Evolutionary conservation across 1,140 invertebrate species (phyloP).

Genomic region (Aplysia californica): DNA sequence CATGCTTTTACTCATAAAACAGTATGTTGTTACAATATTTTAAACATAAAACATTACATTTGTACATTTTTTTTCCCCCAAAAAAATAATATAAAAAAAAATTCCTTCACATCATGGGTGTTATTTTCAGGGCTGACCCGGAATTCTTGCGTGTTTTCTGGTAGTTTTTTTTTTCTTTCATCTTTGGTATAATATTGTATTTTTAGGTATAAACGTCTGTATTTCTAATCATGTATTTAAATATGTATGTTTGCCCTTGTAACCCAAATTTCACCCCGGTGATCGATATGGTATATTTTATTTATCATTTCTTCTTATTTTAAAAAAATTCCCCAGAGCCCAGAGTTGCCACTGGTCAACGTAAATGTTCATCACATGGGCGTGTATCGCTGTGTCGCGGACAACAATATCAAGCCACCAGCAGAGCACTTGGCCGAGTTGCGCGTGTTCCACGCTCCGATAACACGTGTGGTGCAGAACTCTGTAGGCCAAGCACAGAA

Average conservation of each 20-base stretch:
- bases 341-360: constrained; percentile 36
- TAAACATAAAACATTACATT: no score
- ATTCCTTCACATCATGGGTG: neutral
- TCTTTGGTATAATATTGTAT: no score
- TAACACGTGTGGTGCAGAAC: constrained; percentile 51
- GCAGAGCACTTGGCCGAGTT: constrained; percentile 56
- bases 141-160: no score
- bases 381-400: constrained; percentile 63
- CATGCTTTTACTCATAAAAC: neutral
- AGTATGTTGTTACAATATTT: no score
- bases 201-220: no score
- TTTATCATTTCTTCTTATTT: neutral
- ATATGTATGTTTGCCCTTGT: neutral
- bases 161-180: no score
- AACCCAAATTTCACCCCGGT: neutral
- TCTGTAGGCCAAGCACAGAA: constrained; percentile 64
- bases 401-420: constrained; percentile 63
- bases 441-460: constrained; percentile 52
- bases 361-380: constrained; percentile 50
- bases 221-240: no score
- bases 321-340: constrained; percentile 31
- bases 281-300: neutral
- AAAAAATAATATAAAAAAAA: no score
- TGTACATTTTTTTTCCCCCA: no score
- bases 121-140: no score